A percentile compares a stretch with the other conserved stretches of the same genome.
Evolutionary conservation across 2,888 invertebrate species (phyloP).

Genomic region (Noctua janthina): DNA sequence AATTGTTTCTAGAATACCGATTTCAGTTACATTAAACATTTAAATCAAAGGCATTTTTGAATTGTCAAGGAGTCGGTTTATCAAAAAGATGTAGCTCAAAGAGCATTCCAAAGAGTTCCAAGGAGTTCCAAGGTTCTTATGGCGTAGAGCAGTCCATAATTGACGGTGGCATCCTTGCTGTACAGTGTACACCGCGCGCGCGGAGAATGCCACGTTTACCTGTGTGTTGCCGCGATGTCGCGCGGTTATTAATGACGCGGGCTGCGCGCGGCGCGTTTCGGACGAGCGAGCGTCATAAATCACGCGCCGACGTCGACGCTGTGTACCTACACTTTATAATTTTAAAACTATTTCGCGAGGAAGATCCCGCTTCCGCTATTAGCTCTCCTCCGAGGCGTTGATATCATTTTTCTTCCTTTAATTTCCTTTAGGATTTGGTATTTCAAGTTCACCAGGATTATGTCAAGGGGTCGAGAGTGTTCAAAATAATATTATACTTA

Average conservation of each 20-base stretch:
- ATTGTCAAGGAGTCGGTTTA: too few relatives aligned
- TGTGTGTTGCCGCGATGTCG: conserved; percentile 39
- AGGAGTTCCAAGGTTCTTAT: background rate
- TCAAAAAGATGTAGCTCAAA: background rate
- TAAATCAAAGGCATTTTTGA: too few relatives aligned
- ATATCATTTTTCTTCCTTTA: conserved; percentile 56
- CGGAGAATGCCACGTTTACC: conserved; percentile 22
- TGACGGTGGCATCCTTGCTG: background rate
- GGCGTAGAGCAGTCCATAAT: background rate
- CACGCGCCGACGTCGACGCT: conserved; percentile 51
- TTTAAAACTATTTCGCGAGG: conserved; percentile 69
- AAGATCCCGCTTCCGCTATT: conserved; percentile 41
- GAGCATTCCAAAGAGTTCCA: background rate
- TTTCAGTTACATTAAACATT: too few relatives aligned
- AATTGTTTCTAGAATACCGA: too few relatives aligned
- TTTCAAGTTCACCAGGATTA: conserved; percentile 28
- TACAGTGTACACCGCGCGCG: background rate
- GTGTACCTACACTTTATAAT: conserved; percentile 64
- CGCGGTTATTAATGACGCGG: conserved; percentile 54
- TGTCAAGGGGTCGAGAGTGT: background rate
- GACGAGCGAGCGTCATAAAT: conserved; percentile 66
- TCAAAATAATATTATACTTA: background rate
- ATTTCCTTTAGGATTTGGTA: conserved; percentile 45
- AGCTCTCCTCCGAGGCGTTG: conserved; percentile 17
- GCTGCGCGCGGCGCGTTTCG: conserved; percentile 54